Evolutionary conservation across 2,888 invertebrate genomes (phyloP), one percentile per base, ranked within the genome.

Genomic region (Acanthopleura granulata): DNA sequence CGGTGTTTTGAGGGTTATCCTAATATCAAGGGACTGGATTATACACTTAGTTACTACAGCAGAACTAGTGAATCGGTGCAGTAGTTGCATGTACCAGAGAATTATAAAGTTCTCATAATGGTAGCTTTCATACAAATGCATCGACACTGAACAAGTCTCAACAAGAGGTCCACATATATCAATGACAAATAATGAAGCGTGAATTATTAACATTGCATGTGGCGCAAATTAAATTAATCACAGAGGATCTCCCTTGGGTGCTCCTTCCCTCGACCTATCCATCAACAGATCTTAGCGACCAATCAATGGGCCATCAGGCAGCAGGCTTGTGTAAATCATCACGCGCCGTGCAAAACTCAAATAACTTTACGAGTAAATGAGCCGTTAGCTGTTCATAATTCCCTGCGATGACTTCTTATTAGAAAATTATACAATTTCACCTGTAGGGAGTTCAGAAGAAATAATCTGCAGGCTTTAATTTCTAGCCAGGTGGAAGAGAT

Each of bases 381-480:
- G n/a, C 57, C 12, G 57, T 57, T n/a, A 51, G 51, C 51, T 51
- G 14, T 51, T 18, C 51, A 15, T 51, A 57, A 57, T 57, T 57
- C 57, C 57, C 18, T 57, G n/a, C 6, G 22, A 57, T 57, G 57
- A 12, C 4, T 18, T 57, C 22, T 57, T 57, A 57, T 57, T 57
- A 57, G 57, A 57, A 57, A 57, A 57, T 57, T 22, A 57, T 57
- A 57, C 57, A 57, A 22, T 22, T n/a, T 57, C 22, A 57, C 57
- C 57, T 57, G 57, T 57, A 12, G 57, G 57, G 57, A 57, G 22
- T 57, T 22, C 3, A 57, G 57, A 40, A 22, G 57, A 12, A 57
- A 57, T 57, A 57, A n/a, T 57, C 18, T 6, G 22, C 3, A 57
- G 57, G 18, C 57, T n/a, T 57, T 22, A 9, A 40, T 40, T 40